Evolutionary conservation across 1,140 invertebrate genomes (phyloP), one percentile per base, ranked within the genome.

Genomic region (Subanguina moxae): DNA sequence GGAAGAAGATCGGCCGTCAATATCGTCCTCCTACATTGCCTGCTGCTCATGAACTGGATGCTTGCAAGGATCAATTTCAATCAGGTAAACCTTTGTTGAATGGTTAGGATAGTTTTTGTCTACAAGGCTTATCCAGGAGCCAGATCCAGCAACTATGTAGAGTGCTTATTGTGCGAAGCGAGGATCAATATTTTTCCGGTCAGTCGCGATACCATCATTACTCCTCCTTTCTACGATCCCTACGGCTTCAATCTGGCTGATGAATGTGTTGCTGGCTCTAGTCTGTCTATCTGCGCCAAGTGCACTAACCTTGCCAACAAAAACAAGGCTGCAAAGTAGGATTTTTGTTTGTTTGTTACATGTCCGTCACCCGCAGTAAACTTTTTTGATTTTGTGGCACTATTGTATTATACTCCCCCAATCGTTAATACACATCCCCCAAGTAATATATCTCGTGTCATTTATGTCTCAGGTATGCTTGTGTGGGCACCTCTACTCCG

Each of bases 21-120:
- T 71, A 71, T 73, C 69, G 70, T 7, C 69, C 69, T 30, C 69
- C 69, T 25, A 28, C 72, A 27, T 74, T 71, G 69, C 69, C 69
- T 11, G 32, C 32, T 38, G 32, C 32, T 38, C 32, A 38, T 38
- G 32, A 38, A 38, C 32, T 38, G 11, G 32, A 38, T 38, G 11
- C 32, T 38, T 38, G 32, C 11, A 38, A 38, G 3, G 11, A 38
- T 11, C 32, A 38, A 38, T 38, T 38, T 11, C 32, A 38, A 38
- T 3, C 3, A 38, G 32, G 32, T 38, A 38, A 38, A 38, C 32
- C 11, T 38, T 38, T 38, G 3, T 38, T 38, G 32, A 38, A 38
- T 38, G 3, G 32, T 38, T 38, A 3, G n/a, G n/a, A n/a, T n/a
- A n/a, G 25, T 52, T 5, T 27, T 21, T 58, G 19, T 15, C 13